Evolutionary conservation across 2,113 vertebrate genomes (phyloP).

Genomic region (Notothenia rossii): DNA sequence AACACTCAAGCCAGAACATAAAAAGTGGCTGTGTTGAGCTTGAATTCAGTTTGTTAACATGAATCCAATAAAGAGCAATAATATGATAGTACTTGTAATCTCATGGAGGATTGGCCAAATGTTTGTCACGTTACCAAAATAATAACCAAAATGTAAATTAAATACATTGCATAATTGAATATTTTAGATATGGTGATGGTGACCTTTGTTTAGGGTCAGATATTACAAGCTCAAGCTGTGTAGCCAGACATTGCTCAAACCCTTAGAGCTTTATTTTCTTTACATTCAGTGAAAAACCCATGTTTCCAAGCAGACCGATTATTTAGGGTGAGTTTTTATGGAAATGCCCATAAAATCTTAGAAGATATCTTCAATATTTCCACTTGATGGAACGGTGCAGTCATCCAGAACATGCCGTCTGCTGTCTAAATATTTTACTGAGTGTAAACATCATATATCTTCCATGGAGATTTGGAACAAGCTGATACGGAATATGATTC

Average conservation of each 20-base stretch:
- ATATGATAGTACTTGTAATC: background rate
- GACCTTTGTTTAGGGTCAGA: background rate
- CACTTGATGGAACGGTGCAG: slow-evolving; percentile 1
- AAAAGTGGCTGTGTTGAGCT: background rate
- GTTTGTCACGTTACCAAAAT: background rate
- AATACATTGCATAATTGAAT: background rate
- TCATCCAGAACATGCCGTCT: background rate
- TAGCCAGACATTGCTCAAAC: slow-evolving; percentile 6
- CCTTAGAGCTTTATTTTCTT: background rate
- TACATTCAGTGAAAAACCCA: background rate
- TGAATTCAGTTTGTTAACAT: background rate
- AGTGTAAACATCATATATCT: slow-evolving; percentile 14
- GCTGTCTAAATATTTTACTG: slow-evolving; percentile 3
- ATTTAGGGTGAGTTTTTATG: background rate
- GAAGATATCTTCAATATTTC: slow-evolving; percentile 10
- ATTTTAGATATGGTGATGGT: background rate
- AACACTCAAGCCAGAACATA: background rate
- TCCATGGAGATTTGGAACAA: background rate
- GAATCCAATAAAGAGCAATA: background rate
- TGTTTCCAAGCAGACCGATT: background rate
- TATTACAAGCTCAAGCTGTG: background rate
- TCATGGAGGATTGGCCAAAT: background rate
- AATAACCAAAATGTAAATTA: too few species aligned
- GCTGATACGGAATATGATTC: background rate
- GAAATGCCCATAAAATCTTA: background rate